Conservation (phyloP, 92 coral and sea anemone species). For the Virgularia gustaviana region DNA sequence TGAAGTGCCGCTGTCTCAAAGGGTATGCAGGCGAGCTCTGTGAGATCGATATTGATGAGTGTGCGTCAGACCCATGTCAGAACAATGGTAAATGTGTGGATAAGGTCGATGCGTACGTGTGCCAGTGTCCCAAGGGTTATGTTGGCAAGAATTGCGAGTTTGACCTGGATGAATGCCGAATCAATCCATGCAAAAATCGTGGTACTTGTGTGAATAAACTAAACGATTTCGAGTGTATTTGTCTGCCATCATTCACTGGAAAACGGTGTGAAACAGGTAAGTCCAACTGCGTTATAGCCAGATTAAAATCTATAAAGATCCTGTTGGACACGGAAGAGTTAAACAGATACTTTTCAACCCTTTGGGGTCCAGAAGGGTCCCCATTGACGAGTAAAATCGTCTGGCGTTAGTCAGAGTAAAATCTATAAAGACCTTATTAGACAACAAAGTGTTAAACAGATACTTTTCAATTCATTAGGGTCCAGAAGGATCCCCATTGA, state of each 20-base stretch:
- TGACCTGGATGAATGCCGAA: constrained; percentile 58
- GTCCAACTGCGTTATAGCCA: too few relatives aligned
- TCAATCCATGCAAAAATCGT: constrained; percentile 68
- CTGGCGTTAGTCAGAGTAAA: too few relatives aligned
- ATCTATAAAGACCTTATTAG: too few relatives aligned
- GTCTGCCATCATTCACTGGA: constrained; percentile 79
- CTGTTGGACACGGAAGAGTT: too few relatives aligned
- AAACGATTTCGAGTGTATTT: constrained; percentile 70
- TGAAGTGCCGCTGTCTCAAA: constrained; percentile 67
- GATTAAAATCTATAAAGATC: too few relatives aligned
- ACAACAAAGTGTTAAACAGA: too few relatives aligned
- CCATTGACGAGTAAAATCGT: too few relatives aligned
- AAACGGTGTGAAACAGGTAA: constrained; percentile 61
- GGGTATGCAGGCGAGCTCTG: constrained; percentile 80
- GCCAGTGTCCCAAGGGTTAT: constrained; percentile 67
- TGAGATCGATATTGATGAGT: constrained; percentile 69
- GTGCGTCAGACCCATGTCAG: constrained; percentile 67
- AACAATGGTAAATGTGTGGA: constrained; percentile 78
- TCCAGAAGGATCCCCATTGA: too few relatives aligned
- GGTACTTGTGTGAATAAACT: constrained; percentile 62
- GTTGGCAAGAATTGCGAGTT: constrained; percentile 71
- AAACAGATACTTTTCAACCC: too few relatives aligned
- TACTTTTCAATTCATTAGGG: too few relatives aligned
- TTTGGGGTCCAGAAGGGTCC: too few relatives aligned
- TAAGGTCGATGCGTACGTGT: constrained; percentile 54